Base-by-base conservation (phyloP, 1,140 invertebrate genomes). In the Microvelia longipes region DNA sequence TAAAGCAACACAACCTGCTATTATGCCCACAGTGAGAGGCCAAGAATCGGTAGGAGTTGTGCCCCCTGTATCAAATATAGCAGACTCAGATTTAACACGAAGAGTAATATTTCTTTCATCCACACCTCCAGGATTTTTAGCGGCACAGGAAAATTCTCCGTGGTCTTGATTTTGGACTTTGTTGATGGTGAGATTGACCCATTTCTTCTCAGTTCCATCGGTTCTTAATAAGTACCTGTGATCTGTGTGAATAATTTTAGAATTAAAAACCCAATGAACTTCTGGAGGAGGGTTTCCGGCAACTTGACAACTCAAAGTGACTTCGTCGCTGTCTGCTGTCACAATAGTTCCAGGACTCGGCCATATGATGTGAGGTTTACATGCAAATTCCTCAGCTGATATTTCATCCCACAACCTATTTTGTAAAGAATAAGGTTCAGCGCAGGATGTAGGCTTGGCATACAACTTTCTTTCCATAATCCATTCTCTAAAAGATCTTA, bases 131-230 rank as follows among this genome's bases (percentile, higher is more conserved):
- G 86, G 83, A 79, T 94, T 97, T 69, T 87, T 88, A 0, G 92
- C 93, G 2, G 89, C 83, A 75, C 94, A 97, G n/a, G 86, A 84
- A 77, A 96, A 97, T 67, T 91, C 87, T 0, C 94, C 94, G 74
- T 87, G 86, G 79, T 97, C 94, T 11, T 87, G 85, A 24, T 81
- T 80, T 5, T 82, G 82, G 0, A 90, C 84, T 66, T 89, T 84
- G 0, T 84, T 79, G 28, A 94, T 87, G 0, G 90, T 92, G 29
- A 93, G 79, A 80, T 94, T 89, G 71, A 89, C 80, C 92, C 89
- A 88, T 77, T 73, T 66, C 64, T 72, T 60, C 29, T 60, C 11
- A 69, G 72, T 74, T 29, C 75, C 1, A 73, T 35, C 77, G 75
- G 70, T 76, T 77, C 24, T 76, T 26, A 75, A 68, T 2, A 69